Conservation (phyloP, 2,797 vertebrate genomes). For the Silurus lanzhouensis region DNA sequence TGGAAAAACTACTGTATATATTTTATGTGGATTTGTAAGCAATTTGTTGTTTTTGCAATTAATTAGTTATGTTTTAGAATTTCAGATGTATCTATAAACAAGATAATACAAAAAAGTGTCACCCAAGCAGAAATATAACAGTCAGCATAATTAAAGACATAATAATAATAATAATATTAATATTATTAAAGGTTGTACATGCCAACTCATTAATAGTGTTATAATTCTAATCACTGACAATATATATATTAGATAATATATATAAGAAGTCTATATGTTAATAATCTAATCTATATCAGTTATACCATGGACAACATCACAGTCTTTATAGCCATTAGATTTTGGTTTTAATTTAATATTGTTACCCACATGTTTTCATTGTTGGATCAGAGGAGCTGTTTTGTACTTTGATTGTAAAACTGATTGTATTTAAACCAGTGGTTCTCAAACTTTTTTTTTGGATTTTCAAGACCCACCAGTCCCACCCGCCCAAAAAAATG, state of each 20-base stretch:
- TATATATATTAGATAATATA: too few relatives aligned
- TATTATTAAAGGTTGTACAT: background rate
- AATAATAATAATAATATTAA: background rate
- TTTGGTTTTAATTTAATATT: background rate
- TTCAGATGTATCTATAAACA: background rate
- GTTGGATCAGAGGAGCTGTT: too few relatives aligned
- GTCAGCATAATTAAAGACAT: background rate
- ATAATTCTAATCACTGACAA: background rate
- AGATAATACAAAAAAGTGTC: background rate
- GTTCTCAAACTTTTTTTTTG: too few relatives aligned
- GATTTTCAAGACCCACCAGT: too few relatives aligned
- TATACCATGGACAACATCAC: background rate
- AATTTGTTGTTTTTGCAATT: background rate
- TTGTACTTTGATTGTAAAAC: too few relatives aligned
- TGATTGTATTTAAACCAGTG: too few relatives aligned
- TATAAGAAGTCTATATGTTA: background rate
- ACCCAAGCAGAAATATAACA: background rate
- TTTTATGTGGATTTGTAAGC: background rate
- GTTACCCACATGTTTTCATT: background rate
- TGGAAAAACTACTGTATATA: background rate
- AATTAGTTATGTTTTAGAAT: background rate
- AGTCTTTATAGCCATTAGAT: background rate
- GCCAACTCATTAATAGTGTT: background rate
- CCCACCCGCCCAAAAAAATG: too few relatives aligned
- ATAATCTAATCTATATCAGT: background rate